Evolutionary conservation across 2,888 invertebrate genomes (phyloP), one percentile per base, ranked within the genome.

Genomic region (Epinotia bilunana): DNA sequence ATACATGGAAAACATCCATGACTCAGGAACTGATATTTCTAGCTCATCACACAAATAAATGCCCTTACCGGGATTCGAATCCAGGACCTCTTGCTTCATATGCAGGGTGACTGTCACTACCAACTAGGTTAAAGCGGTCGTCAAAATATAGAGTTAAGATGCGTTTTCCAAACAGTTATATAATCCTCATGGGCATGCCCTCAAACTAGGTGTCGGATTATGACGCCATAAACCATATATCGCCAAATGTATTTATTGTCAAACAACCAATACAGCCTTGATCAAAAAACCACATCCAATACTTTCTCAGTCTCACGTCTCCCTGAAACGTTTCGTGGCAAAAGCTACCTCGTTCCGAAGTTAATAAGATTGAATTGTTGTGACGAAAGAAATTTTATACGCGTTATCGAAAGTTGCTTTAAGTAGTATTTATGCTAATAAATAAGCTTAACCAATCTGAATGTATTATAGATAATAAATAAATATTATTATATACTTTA

Each of bases 171-270:
- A 6, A 39, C 39, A 9, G 39, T 39, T 39, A 39, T 39, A 39
- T 39, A 69, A 46, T 18, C n/a, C 9, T 28, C 28, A 53, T 39
- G 63, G 16, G 63, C 69, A 46, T 69, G 74, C 9, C 49, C 74
- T 68, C 63, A 69, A 63, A 74, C 43, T 33, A 12, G 13, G 39
- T 72, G 28, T 72, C 65, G 28, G 6, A 69, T 69, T 63, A 69
- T 46, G 55, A 12, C 18, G 49, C 69, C 58, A 69, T 64, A 69
- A 64, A 70, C 55, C 55, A 72, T 39, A 49, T 58, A 49, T 46
- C n/a, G 23, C 49, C 18, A 57, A 55, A 57, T 73, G 60, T 33
- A 43, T 73, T 67, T 73, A 74, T 74, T 74, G 46, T 70, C 58
- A 20, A 18, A 64, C 33, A 16, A 60, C 39, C 20, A 69, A 69